phyloP scores from a whole-genome alignment of 2,888 invertebrate genomes.

The Steromphala cineraria region DNA sequence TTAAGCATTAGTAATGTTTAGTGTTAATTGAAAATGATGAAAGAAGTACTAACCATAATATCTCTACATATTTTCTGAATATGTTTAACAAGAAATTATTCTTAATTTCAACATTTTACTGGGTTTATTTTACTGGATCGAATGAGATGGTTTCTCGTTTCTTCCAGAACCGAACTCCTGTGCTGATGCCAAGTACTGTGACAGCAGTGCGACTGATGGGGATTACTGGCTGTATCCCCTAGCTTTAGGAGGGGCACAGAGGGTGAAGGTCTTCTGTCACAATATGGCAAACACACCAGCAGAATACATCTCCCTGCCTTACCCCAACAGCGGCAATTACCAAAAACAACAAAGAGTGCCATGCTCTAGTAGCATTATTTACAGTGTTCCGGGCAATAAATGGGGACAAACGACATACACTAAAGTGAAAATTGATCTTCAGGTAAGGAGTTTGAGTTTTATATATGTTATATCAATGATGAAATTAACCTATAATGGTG shows the following conservation, averaged over 20 bases:
- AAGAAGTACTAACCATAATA: too few relatives aligned
- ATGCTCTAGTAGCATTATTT: neutral
- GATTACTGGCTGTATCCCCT: neutral
- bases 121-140: too few relatives aligned
- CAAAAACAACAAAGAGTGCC: neutral
- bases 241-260: neutral
- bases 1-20: too few relatives aligned
- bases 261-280: neutral
- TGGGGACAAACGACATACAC: neutral
- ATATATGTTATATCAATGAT: neutral
- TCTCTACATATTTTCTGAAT: too few relatives aligned
- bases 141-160: too few relatives aligned
- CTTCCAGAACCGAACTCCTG: neutral
- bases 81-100: too few relatives aligned
- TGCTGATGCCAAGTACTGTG: neutral
- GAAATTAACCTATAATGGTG: too few relatives aligned
- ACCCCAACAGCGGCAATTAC: neutral
- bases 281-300: neutral
- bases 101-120: too few relatives aligned
- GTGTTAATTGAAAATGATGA: too few relatives aligned
- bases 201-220: neutral
- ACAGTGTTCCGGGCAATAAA: neutral
- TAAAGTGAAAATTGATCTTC: neutral
- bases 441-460: neutral
- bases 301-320: neutral